phyloP scores from a whole-genome alignment of 2,888 invertebrate genomes.

The Monochamus alternatus region DNA sequence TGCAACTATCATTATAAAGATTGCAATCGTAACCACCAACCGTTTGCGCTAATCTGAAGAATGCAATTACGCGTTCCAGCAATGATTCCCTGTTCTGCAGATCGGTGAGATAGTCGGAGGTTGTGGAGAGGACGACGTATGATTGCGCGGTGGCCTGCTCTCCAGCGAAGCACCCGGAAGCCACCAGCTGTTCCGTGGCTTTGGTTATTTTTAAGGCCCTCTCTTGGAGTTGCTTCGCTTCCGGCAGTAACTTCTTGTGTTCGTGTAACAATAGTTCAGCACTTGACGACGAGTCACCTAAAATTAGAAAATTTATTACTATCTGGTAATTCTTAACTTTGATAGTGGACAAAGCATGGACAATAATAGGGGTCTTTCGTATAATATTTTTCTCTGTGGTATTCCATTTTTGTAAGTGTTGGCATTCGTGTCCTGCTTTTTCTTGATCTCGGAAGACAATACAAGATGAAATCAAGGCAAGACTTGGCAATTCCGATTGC shows the following conservation, averaged over 20 bases:
- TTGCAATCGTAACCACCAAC: slow-evolving; percentile 66
- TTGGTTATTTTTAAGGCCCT: slow-evolving; percentile 83
- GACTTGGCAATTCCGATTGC: no score
- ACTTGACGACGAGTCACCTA: slow-evolving; percentile 81
- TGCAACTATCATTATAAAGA: slow-evolving; percentile 30
- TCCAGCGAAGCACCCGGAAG: slow-evolving; percentile 81
- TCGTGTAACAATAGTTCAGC: slow-evolving; percentile 80
- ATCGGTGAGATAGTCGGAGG: slow-evolving; percentile 81
- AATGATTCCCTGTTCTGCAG: slow-evolving; percentile 81
- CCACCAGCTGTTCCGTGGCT: slow-evolving; percentile 83
- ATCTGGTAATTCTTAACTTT: no score
- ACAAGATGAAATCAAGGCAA: no score
- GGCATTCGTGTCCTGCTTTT: no score
- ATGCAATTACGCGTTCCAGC: slow-evolving; percentile 79
- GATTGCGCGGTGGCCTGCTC: slow-evolving; percentile 80
- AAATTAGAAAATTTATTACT: slow-evolving; percentile 21
- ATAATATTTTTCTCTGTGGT: no score
- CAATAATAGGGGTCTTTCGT: not conserved
- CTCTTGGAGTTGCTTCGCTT: slow-evolving; percentile 84
- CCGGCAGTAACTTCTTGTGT: slow-evolving; percentile 79
- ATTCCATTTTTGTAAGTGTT: no score
- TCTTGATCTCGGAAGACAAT: no score
- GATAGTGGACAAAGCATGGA: no score
- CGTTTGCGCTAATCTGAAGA: slow-evolving; percentile 81
- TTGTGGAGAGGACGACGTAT: slow-evolving; percentile 78